These are phyloP conservation scores for Hipparchia semele DNA, from an alignment of 2,888 invertebrate genomes.

Conservation along the genomic window DNA sequence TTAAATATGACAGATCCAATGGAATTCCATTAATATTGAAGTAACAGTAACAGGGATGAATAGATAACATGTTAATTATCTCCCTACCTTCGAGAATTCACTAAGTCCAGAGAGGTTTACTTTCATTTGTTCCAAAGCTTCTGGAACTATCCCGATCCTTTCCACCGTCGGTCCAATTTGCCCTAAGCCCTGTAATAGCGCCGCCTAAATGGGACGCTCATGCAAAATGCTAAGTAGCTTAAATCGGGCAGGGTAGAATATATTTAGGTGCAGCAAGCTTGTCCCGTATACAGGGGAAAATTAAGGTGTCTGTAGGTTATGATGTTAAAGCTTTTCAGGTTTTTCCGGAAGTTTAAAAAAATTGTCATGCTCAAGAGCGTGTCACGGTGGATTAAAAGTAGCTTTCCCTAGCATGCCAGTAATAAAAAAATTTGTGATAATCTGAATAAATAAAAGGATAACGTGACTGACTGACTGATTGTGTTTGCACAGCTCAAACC, in stretches of 20 bases:
- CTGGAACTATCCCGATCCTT: conserved; percentile 26
- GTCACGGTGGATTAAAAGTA: too few relatives aligned
- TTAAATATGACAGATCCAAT: background rate
- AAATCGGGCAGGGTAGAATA: conserved; percentile 22
- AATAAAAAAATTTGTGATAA: too few relatives aligned
- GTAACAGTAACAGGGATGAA: background rate
- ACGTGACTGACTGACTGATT: too few relatives aligned
- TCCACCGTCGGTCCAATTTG: conserved; percentile 29
- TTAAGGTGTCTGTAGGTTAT: background rate
- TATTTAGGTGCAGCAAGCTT: conserved; percentile 25
- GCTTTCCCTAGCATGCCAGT: too few relatives aligned
- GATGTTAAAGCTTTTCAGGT: background rate
- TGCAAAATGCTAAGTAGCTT: conserved; percentile 35
- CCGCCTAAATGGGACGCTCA: conserved; percentile 35
- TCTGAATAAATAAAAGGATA: too few relatives aligned
- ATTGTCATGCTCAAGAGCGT: too few relatives aligned
- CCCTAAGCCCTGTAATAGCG: conserved; percentile 35
- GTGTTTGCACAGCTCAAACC: too few relatives aligned
- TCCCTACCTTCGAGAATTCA: conserved; percentile 1
- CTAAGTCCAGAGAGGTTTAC: conserved; percentile 21
- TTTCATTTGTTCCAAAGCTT: conserved; percentile 26
- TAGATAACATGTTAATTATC: conserved; percentile 17
- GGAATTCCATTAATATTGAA: background rate
- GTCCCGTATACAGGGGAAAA: conserved; percentile 4
- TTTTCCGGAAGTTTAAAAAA: background rate